Conservation (phyloP, 2,113 vertebrate genomes). For the Gracilinanus agilis region DNA sequence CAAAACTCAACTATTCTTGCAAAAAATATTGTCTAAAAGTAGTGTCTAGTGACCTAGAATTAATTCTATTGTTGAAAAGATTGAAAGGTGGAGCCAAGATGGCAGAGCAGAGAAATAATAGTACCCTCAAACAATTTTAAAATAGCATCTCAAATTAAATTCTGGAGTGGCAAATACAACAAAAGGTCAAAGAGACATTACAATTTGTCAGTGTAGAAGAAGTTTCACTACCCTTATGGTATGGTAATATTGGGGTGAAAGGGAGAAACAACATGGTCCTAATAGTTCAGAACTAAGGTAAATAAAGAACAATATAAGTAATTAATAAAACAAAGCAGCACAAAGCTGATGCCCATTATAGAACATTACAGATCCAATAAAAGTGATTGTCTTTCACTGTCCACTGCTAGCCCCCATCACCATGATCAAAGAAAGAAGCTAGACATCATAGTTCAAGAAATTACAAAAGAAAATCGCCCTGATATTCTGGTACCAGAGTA, state of each 20-base stretch:
- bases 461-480: neutral
- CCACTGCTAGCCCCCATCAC: too few relatives aligned
- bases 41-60: neutral
- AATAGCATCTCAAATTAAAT: neutral
- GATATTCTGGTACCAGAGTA: neutral
- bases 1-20: neutral
- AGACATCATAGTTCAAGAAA: neutral
- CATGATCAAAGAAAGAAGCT: neutral
- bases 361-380: too few relatives aligned
- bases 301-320: too few relatives aligned
- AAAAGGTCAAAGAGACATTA: neutral
- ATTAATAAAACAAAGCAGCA: too few relatives aligned
- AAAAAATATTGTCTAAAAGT: neutral
- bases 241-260: too few relatives aligned
- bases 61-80: neutral
- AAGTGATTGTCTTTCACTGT: too few relatives aligned
- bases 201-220: too few relatives aligned
- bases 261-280: too few relatives aligned
- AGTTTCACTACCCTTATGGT: too few relatives aligned
- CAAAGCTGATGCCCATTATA: too few relatives aligned
- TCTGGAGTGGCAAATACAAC: neutral
- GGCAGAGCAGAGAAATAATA: neutral
- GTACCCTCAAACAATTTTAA: neutral
- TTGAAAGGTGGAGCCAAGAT: neutral
- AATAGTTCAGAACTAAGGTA: too few relatives aligned